Evolutionary conservation across 2,797 vertebrate genomes (phyloP), one percentile per base, ranked within the genome.

Genomic region (Eulemur mongoz): DNA sequence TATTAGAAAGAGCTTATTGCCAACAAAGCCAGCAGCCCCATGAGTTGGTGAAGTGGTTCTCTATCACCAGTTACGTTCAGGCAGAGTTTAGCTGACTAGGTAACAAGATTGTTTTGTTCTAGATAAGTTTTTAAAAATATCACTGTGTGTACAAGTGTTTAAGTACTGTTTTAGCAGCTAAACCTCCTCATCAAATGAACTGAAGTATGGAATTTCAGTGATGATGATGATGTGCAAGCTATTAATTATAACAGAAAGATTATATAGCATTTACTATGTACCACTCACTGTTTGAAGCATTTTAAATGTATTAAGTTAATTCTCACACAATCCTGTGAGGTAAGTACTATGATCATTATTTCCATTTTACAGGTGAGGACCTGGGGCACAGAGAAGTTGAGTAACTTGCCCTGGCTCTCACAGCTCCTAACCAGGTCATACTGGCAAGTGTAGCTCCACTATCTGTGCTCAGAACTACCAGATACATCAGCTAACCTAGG

Each of bases 1-100:
- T n/a, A 69, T 85, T 84, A 89, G 23, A 94, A 91, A 86, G 22
- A 86, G 17, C 59, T 61, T 78, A 88, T 82, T 75, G 63, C 27
- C 82, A 65, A 32, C 50, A 95, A 72, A 83, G 43, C 48, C 15
- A 40, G 27, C 2, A 2, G 35, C 43, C 54, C 35, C 43, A 23
- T 1, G 5, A 70, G 10, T 65, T 69, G 15, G 38, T 35, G 0
- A 85, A 76, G 67, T 48, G n/a, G 40, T 8, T 79, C 72, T 84
- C 84, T 81, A 45, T 85, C 61, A 75, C 30, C 35, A 93, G 54
- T 12, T 12, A 7, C 38, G 22, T 88, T 89, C 72, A 85, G 63
- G 38, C 73, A 92, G 32, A 81, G 59, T 52, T 95, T 48, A 91
- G 18, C 43, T 73, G 61, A 84, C n/a, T 70, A 32, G 7, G 78